Evolutionary conservation across 2,113 vertebrate genomes (phyloP).

Genomic region (Carollia perspicillata): DNA sequence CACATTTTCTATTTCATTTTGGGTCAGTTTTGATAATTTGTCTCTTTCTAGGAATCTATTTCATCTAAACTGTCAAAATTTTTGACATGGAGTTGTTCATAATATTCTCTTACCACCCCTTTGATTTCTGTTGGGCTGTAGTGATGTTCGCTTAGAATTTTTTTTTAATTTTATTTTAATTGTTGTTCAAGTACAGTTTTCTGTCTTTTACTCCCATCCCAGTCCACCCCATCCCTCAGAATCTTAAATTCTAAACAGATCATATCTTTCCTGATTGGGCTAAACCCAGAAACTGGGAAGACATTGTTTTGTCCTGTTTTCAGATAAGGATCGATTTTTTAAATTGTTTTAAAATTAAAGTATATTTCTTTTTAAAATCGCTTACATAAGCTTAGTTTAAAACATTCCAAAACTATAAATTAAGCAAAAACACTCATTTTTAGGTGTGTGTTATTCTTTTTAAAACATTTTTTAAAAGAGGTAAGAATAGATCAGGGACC

Average conservation of each 20-base stretch:
- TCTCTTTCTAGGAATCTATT: background rate
- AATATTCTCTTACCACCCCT: background rate
- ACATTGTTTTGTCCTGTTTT: background rate
- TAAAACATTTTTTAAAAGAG: background rate
- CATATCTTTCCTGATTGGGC: background rate
- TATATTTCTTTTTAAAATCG: background rate
- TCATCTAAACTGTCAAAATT: background rate
- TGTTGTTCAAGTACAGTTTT: too few relatives aligned
- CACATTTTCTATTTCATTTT: background rate
- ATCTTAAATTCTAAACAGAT: conserved; percentile 12
- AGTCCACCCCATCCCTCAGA: too few relatives aligned
- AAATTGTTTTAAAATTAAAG: conserved; percentile 28
- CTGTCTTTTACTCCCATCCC: too few relatives aligned
- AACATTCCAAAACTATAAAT: background rate
- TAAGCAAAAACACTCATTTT: background rate
- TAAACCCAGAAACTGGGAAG: background rate
- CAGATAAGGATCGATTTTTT: background rate
- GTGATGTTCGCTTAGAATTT: background rate
- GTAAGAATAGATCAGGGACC: background rate
- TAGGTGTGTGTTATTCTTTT: background rate
- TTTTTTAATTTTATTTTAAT: too few relatives aligned
- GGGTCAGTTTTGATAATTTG: background rate
- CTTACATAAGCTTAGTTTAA: background rate
- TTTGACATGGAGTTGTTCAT: background rate
- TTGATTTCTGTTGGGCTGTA: background rate